Conservation (phyloP, 2,113 vertebrate genomes). For the Sapayoa aenigma region DNA sequence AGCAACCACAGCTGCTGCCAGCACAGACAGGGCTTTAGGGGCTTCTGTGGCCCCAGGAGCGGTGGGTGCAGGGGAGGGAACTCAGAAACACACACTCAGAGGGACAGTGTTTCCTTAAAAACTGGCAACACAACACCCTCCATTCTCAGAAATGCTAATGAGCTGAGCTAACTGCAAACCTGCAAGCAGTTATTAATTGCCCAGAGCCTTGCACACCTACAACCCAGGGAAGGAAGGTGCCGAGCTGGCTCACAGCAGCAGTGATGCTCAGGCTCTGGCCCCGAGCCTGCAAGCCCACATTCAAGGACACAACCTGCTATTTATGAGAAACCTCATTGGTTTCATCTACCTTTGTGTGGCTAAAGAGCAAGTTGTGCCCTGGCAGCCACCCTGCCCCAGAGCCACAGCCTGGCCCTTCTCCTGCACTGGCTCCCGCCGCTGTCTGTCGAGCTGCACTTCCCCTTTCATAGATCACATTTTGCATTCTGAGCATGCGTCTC, state of each 20-base stretch:
- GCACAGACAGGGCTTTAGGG: background rate
- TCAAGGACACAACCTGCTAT: accelerated
- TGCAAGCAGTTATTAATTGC: background rate
- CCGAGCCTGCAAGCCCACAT: background rate
- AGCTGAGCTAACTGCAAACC: background rate
- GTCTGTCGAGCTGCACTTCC: slow-evolving; percentile 22
- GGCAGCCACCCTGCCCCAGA: background rate
- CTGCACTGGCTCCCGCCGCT: background rate
- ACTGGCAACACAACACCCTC: background rate
- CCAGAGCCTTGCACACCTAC: background rate
- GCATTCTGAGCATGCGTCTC: slow-evolving; percentile 58
- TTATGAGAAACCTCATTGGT: accelerated
- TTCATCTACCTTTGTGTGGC: background rate
- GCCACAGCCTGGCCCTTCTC: background rate
- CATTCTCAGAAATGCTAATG: background rate
- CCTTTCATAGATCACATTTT: slow-evolving; percentile 34
- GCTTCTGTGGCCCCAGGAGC: background rate
- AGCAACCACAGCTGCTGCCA: background rate
- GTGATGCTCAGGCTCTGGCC: background rate
- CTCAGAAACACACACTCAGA: background rate
- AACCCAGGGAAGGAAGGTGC: background rate
- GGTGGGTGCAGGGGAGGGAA: background rate
- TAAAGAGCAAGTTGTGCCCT: background rate
- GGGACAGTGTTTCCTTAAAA: background rate
- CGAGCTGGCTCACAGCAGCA: background rate